Conservation (phyloP, 2,797 vertebrate species). For the Chelon labrosus region DNA sequence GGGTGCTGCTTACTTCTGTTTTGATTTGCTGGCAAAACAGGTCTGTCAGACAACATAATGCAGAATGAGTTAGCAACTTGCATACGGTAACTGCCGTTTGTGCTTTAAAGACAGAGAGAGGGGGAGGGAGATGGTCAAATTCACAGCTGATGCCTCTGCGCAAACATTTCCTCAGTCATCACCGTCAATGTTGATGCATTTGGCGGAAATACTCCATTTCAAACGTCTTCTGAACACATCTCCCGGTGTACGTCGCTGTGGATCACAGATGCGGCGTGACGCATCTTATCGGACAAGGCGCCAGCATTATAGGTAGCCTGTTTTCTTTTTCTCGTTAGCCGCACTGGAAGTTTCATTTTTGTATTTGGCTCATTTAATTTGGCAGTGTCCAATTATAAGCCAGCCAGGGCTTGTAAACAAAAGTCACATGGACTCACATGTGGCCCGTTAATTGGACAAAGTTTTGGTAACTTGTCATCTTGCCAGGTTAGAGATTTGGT, state of each 20-base stretch:
- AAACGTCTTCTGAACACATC: no score
- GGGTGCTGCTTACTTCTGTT: constrained; percentile 48
- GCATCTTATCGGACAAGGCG: constrained; percentile 52
- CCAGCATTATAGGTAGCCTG: constrained; percentile 54
- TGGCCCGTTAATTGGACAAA: constrained; percentile 66
- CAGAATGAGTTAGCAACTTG: constrained; percentile 15
- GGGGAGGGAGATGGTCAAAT: not conserved
- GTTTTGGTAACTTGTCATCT: constrained; percentile 56
- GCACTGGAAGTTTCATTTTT: constrained; percentile 35
- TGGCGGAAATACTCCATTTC: not conserved
- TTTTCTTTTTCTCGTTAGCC: constrained; percentile 48
- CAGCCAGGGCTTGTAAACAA: constrained; percentile 57
- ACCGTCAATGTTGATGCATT: constrained; percentile 15
- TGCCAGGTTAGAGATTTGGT: constrained; percentile 58
- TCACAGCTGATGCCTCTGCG: not conserved
- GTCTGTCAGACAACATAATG: constrained; percentile 45
- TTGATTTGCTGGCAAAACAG: constrained; percentile 60
- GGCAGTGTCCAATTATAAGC: constrained; percentile 62
- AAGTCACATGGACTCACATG: constrained; percentile 55
- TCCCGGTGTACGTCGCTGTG: not conserved
- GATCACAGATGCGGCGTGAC: constrained; percentile 41
- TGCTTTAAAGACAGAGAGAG: constrained; percentile 1
- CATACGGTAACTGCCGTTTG: constrained; percentile 6
- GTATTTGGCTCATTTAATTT: constrained; percentile 55
- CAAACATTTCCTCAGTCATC: constrained; percentile 32